Base-by-base conservation (phyloP, 2,113 vertebrate species). In the Amphiprion percula region DNA sequence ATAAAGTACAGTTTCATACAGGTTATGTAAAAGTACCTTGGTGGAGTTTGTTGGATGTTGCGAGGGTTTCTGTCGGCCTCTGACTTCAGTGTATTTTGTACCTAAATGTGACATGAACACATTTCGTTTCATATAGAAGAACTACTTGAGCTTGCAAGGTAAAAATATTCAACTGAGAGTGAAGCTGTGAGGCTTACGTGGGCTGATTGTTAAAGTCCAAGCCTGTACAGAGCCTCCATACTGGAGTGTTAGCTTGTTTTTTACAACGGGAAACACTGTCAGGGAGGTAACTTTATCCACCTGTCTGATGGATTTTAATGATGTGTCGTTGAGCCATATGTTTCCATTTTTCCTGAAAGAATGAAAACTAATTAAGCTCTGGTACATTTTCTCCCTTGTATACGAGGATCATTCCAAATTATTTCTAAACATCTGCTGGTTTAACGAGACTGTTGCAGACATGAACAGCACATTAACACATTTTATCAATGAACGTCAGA, bases 201-300 rank as follows among this genome's bases (percentile, higher is more conserved):
- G 77, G 41, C 3, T 56, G n/a, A 92, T 59, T 1, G 53, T 87
- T 4, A 94, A 50, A 11, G 68, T 79, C 94, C 93, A 94, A 0
- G 47, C 9, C 9, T 41, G 46, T 15, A 60, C 8, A 0, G 15
- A 44, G 33, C 26, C 72, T 17, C 80, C 76, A 17, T 79, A 81
- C 16, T 79, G 52, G 9, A 93, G 77, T 0, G 69, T 66, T 0
- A 94, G 50, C 7, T 83, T 85, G 84, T 92, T 90, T 17, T 88
- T 82, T 9, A 92, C 84, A 55, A n/a, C 68, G 0, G 80, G 70
- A 1, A 76, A 56, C n/a, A 94, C 65, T 0, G 77, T 86, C 53
- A 94, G 28, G n/a, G 93, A 93, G 28, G 74, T 71, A 0, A 93
- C 52, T 75, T 84, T 85, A 5, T 72, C 89, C 12, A 0, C 19